Evolutionary conservation across 35 echinoderm and acorn worm species (phyloP), one percentile per base, ranked within the genome.

Genomic region (Diadema setosum): DNA sequence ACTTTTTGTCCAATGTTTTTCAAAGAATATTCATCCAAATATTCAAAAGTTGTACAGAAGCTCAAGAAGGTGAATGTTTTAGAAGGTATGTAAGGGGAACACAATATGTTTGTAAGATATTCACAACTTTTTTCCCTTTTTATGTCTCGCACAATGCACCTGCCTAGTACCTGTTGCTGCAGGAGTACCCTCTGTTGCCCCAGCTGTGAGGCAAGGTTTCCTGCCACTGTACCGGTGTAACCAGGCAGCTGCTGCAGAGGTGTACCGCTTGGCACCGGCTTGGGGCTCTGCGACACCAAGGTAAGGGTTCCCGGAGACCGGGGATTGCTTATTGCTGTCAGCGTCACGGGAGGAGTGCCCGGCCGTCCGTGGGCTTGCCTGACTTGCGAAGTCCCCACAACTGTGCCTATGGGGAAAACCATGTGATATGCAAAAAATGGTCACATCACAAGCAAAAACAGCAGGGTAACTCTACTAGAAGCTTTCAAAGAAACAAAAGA

Each of bases 241-340:
- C 92, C 96, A 20, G 96, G 96, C 31, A 99, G 86, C 93, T 99
- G 96, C 74, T 94, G 90, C 23, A 94, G 87, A 42, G 89, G 90
- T 18, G 96, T 99, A 46, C 85, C 90, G 27, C 89, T 92, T 23
- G 95, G 91, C 15, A 93, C 88, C 6, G 75, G 56, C 23, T 59
- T 17, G 23, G 84, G 29, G 34, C 87, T 92, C 41, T 69, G 82
- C 32, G 78, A 97, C 21, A 93, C 95, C 87, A 97, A 75, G 2
- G 95, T 93, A 18, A 97, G 81, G n/a, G 95, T 87, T 26, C 87
- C 93, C 4, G 89, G 83, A 29, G 86, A 92, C 26, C 82, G 85
- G 25, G 87, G 88, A 56, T 84, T 86, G 70, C 67, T 80, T 27
- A 85, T 52, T 44, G 84, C 45, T 7, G 89, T 50, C 60, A 91